Base-by-base conservation (phyloP, 2,888 invertebrate genomes). In the Atherix ibis region DNA sequence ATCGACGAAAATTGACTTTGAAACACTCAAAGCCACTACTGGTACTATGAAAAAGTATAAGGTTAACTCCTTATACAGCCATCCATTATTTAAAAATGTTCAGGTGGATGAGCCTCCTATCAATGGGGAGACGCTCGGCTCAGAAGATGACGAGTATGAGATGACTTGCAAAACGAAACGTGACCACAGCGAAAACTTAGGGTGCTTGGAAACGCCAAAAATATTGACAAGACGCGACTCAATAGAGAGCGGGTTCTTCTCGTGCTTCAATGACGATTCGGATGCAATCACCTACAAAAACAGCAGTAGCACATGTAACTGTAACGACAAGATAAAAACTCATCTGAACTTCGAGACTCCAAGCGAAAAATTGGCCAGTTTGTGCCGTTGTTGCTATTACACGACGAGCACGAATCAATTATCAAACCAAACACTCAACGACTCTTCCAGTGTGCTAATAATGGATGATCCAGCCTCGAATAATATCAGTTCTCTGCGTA, bases 231-330 rank as follows among this genome's bases (percentile, higher is more conserved):
- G 85, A 13, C 70, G 85, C 29, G 87, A 82, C 36, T 87, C 85
- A 14, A 85, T 85, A 55, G 88, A 88, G 57, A 82, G 82, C 45
- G 88, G 88, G 14, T 87, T 88, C 54, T 88, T 84, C 67, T 84
- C 84, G 35, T 84, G 82, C 47, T 79, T 83, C 42, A 83, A 83
- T 49, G 81, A 80, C 53, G 80, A 80, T 53, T 70, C 74, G 42
- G 80, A 80, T 53, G 68, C 74, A 45, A 70, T 71, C 37, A 61
- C 54, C 44, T 64, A 63, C 46, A 47, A 40, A 24, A n/a, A n/a
- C n/a, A 29, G 34, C 15, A 31, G 16, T 22, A 32, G 31, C 4
- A 31, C 22, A 10, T 42, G 49, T 40, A 49, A 45, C 17, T 56
- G 57, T 37, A 51, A 56, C 32, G 56, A 58, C 28, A 52, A 58